Evolutionary conservation across 2,888 invertebrate species (phyloP), one percentile per base, ranked within the genome.

Genomic region (Amorpha juglandis): DNA sequence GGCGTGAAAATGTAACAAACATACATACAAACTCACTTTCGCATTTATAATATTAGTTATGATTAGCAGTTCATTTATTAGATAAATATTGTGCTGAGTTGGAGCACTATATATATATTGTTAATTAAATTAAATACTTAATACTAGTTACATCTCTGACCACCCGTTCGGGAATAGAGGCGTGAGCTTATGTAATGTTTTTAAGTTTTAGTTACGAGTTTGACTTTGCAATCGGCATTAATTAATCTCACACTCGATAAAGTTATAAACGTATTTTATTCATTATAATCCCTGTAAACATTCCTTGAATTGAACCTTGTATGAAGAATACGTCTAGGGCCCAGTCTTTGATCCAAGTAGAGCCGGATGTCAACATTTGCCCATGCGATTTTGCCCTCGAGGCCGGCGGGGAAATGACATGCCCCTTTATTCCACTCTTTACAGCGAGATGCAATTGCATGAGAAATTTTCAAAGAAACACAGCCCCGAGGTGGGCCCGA

Each of bases 281-380:
- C 33, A 19, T 58, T 53, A 58, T 65, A 47, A 65, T 48, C 19
- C 19, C 4, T 65, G 48, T 35, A 65, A 58, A 38, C 42, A 47
- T 47, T n/a, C n/a, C n/a, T 35, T 33, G 53, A n/a, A 55, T 58
- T 58, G n/a, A 48, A 38, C 35, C 16, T 55, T 65, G 53, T 53
- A 33, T 65, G 64, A 47, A 47, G 45, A 48, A 48, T 63, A 63
- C 63, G 53, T 53, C 53, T 19, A 63, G 19, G 58, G 21, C 38
- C 33, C 58, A 50, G 48, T 53, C 66, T 63, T 71, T 78, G 82
- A 84, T 85, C 81, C 77, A 76, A 74, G 74, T 74, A 75, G 75
- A 87, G 87, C 79, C 81, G 82, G 84, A 81, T 82, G 90, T 88
- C 89, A 91, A 90, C 90, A 91, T 91, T 91, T 90, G 84, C 89